Base-by-base conservation (phyloP, 1,140 invertebrate genomes). In the Zaprionus africanus region DNA sequence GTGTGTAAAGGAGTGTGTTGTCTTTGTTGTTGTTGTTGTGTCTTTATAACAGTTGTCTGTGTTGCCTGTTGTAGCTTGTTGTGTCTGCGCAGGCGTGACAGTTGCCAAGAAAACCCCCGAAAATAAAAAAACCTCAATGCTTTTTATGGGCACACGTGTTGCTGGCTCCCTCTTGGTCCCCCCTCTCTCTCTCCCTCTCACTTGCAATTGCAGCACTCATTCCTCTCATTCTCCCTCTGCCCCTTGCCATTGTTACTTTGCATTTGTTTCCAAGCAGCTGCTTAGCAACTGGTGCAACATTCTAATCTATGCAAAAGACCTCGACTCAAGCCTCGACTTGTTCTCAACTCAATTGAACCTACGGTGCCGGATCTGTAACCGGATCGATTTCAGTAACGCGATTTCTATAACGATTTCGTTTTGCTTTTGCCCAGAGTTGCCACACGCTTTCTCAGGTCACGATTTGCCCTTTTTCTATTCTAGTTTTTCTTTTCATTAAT, bases 31-130 rank as follows among this genome's bases (percentile, higher is more conserved):
- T 78, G 49, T 73, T 68, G 38, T 19, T 41, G 34, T 67, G 49
- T 56, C 43, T 53, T 36, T 66, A 59, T 78, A 74, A 53, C 31
- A 41, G n/a, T 61, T 61, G 53, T 58, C 28, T 69, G 65, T 51
- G 59, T 82, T 69, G 68, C 75, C 66, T 65, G 62, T 82, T 71
- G 76, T 82, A 71, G 66, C 61, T 82, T 67, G 38, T 65, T 26
- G 28, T 71, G n/a, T 36, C 58, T 88, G 84, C 84, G 84, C 84
- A 87, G 83, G 83, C 84, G 83, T 86, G 73, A 75, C 76, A 73
- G 69, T 60, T 59, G 53, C 31, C 31, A 22, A 51, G 46, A 9
- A 24, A 51, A 51, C 4, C 24, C 24, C 19, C 26, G 5, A 31
- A n/a, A 54, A 22, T 12, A 28, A 26, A 26, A 34, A 43, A 13